Evolutionary conservation across 2,113 vertebrate species (phyloP), one percentile per base, ranked within the genome.

Genomic region (Serilophus lunatus): DNA sequence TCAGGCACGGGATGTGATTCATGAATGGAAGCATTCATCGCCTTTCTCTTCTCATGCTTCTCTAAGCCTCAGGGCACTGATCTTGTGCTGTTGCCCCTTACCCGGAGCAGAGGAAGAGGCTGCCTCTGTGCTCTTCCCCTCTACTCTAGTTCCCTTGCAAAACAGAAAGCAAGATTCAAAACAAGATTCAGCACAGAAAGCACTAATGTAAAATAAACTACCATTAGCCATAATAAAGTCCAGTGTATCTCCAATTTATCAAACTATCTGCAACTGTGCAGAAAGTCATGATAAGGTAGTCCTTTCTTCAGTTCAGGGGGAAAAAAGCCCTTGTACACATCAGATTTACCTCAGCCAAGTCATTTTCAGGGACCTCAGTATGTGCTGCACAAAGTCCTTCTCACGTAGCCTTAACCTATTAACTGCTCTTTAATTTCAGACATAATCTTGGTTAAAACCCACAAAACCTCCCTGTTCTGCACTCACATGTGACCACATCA

Each of bases 181-280:
- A 42, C 70, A 65, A 76, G 72, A 60, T 64, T 71, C 53, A 42
- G 44, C 2, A 9, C 40, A 40, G 51, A 50, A 54, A 51, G 13
- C 45, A 25, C 22, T 50, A 24, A 60, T 42, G 35, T 65, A 53
- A 92, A 64, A 77, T 60, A 82, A 95, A 86, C 38, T 26, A 36
- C 36, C 8, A 31, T 78, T 86, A 96, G 95, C 86, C 96, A 95
- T 95, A 97, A 97, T 36, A 97, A 61, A 95, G 82, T 8, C 51
- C 38, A 50, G 23, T 14, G 10, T 90, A 8, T 72, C 40, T 83
- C 63, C 65, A 68, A 18, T 57, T 91, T 82, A 88, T 57, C 36
- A 26, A 90, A 81, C 79, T 87, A 66, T 88, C 77, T 94, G 76
- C 35, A 85, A 71, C 63, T 24, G 22, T 76, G 69, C 74, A 93